phyloP scores from a whole-genome alignment of 1,140 invertebrate genomes.

The Chironomus tepperi region DNA sequence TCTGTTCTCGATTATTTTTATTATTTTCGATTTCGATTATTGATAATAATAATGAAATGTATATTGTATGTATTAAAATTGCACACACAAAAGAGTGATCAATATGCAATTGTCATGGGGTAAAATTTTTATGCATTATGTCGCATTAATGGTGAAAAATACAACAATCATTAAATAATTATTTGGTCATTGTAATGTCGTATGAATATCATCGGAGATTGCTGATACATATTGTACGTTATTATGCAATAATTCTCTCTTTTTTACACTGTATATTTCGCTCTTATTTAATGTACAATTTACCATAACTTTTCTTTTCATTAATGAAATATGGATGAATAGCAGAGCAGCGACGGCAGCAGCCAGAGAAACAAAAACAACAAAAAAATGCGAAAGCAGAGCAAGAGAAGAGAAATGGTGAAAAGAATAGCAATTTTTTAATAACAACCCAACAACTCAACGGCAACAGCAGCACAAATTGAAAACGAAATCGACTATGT shows the following conservation, averaged over 20 bases:
- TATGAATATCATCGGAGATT: background rate
- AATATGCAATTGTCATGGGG: conserved; percentile 1
- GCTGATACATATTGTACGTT: background rate
- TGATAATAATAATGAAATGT: background rate
- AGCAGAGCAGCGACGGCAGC: background rate
- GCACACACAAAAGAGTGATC: conserved; percentile 3
- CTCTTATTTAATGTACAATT: background rate
- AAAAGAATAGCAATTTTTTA: background rate
- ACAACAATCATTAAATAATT: background rate
- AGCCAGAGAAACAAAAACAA: no score
- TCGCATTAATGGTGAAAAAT: background rate
- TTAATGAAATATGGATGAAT: background rate
- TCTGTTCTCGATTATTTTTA: background rate
- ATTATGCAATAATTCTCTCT: background rate
- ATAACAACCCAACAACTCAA: background rate
- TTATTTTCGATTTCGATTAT: background rate
- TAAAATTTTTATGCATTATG: background rate
- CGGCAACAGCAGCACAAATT: background rate
- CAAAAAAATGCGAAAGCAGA: background rate
- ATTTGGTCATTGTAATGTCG: background rate
- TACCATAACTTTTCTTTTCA: background rate
- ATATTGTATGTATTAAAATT: background rate
- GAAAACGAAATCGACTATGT: conserved; percentile 1
- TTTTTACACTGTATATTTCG: background rate
- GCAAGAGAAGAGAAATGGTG: background rate